Conservation (phyloP, 2,113 vertebrate genomes). For the Phalacrocorax aristotelis region DNA sequence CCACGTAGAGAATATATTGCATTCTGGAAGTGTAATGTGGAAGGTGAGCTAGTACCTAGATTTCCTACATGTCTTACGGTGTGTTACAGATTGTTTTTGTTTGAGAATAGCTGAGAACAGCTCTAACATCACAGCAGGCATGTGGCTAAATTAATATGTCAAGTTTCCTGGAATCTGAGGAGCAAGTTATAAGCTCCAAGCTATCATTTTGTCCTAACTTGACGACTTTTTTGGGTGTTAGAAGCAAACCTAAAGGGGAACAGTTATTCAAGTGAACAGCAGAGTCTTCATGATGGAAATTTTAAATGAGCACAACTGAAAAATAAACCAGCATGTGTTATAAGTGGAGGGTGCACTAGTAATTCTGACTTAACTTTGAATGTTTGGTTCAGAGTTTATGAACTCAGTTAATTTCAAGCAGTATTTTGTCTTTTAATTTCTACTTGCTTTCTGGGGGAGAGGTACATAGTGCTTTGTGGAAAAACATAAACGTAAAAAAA, state of each 20-base stretch:
- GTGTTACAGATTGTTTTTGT: neutral
- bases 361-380: neutral
- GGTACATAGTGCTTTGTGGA: neutral
- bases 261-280: neutral
- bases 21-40: neutral
- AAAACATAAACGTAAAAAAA: neutral
- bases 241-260: neutral
- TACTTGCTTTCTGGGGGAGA: neutral
- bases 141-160: neutral
- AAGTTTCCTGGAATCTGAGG: neutral
- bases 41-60: neutral
- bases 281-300: neutral
- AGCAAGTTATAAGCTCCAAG: neutral
- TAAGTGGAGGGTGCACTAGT: neutral
- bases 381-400: neutral
- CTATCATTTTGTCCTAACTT: neutral
- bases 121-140: neutral
- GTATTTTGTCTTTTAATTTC: neutral
- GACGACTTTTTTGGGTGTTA: neutral
- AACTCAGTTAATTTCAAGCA: neutral
- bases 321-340: neutral
- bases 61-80: neutral
- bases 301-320: neutral
- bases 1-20: neutral
- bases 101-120: neutral